A percentile compares a stretch with the other conserved stretches of the same genome.
Conservation (phyloP, 2,797 vertebrate species). For the Oreortyx pictus region DNA sequence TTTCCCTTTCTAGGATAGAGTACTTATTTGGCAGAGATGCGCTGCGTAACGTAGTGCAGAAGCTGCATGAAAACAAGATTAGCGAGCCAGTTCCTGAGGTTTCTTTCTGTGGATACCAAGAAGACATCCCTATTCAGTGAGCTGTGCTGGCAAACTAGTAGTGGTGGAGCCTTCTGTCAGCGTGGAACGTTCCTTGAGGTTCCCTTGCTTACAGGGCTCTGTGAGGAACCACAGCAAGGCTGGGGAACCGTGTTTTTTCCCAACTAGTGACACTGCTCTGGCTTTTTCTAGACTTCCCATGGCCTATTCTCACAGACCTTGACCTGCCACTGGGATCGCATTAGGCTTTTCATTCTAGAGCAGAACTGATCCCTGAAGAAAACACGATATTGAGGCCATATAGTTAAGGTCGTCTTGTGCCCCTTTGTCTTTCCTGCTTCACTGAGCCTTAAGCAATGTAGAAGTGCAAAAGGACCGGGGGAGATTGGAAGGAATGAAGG, state of each 20-base stretch:
- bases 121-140: background rate
- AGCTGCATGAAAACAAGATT: background rate
- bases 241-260: background rate
- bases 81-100: background rate
- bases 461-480: background rate
- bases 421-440: background rate
- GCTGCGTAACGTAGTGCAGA: background rate
- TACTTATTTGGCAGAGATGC: background rate
- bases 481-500: background rate
- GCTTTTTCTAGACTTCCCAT: background rate
- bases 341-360: background rate
- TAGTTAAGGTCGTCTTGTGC: background rate
- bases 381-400: background rate
- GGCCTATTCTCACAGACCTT: background rate
- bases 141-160: fast-evolving
- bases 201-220: background rate
- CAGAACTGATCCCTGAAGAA: background rate
- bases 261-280: background rate
- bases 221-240: background rate
- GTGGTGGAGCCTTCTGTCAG: background rate
- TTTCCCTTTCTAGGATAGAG: background rate
- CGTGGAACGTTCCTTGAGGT: background rate
- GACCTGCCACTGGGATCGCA: background rate
- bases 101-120: background rate
- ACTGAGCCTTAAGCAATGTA: background rate